Evolutionary conservation across 2,888 invertebrate genomes (phyloP), one percentile per base, ranked within the genome.

Genomic region (Tetragonisca angustula): DNA sequence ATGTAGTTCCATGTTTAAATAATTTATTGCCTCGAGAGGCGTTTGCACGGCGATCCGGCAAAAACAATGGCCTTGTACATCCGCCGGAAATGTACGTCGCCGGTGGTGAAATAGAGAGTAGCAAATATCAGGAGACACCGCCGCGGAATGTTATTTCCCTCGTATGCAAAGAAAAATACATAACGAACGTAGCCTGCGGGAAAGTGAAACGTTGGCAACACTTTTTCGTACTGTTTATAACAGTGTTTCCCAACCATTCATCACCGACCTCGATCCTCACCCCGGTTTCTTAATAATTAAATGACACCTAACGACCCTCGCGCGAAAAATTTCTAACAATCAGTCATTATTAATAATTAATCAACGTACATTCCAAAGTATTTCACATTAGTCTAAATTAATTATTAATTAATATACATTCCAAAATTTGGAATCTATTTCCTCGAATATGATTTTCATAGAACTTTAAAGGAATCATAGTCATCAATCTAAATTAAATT

Each of bases 11-110:
- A 43, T 11, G 43, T 43, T 43, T 9, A 43, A 43, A 76, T 56
- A 68, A 54, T 79, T 85, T 83, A 76, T 85, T 85, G 76, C 78
- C 56, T 72, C 43, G 65, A 65, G 75, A 43, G 24, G n/a, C 72
- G 56, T 59, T 65, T 71, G 70, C 64, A 86, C 79, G 76, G 84
- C 74, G 72, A 76, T 80, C 62, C 75, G 73, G 76, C 83, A 91
- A 92, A 92, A 92, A 93, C 93, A 93, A 94, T 93, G 93, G 93
- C 94, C 93, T 93, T 94, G 93, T 88, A 88, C 87, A 91, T 94
- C 93, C 94, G 92, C 84, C 93, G 93, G 93, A 93, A 93, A 88
- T 78, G 67, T 80, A 82, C 86, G 78, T 80, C 79, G 77, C 56
- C 67, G 79, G 65, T 81, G 81, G 81, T 79, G 84, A 84, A 86